Base-by-base conservation (phyloP, 2,888 invertebrate genomes). In the Lasioglossum marginatum region DNA sequence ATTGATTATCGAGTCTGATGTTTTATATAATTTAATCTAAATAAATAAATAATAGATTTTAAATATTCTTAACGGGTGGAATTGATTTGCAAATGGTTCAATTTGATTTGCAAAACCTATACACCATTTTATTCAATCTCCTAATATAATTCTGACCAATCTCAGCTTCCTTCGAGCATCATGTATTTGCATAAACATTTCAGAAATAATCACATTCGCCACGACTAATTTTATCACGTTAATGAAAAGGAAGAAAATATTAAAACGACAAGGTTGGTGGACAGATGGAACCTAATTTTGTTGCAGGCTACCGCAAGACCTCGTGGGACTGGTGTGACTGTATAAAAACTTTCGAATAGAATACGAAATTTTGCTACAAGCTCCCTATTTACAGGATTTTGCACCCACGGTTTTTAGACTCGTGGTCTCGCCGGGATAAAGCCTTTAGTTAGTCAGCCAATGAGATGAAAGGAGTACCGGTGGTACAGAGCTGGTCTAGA, bases 311-410 rank as follows among this genome's bases (percentile, higher is more conserved):
- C 10, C n/a, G n/a, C 12, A 12, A n/a, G n/a, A 12, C 4, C n/a
- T 57, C 57, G 57, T 12, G 57, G 57, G 57, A 57, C 12, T 4
- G 3, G 57, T 10, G 2, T 10, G 12, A 12, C n/a, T 3, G 57
- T 57, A 4, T n/a, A 57, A 57, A 57, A 57, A 57, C 12, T 57
- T 57, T 12, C 12, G 57, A 57, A 57, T 57, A n/a, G 57, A 57
- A 57, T 57, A 57, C n/a, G 57, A 57, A 57, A 57, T 57, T 57
- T 57, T 57, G n/a, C 57, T 57, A 57, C 57, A n/a, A 57, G 57
- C n/a, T 57, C 1, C 1, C n/a, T 57, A n/a, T 57, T 57, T 57
- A 57, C 57, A 57, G 57, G 57, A 57, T 57, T 57, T 57, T 57
- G n/a, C 57, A 57, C n/a, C 57, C 57, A 12, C n/a, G 57, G n/a